Evolutionary conservation across 2,113 vertebrate genomes (phyloP).

Genomic region (Malurus alboscapulatus): DNA sequence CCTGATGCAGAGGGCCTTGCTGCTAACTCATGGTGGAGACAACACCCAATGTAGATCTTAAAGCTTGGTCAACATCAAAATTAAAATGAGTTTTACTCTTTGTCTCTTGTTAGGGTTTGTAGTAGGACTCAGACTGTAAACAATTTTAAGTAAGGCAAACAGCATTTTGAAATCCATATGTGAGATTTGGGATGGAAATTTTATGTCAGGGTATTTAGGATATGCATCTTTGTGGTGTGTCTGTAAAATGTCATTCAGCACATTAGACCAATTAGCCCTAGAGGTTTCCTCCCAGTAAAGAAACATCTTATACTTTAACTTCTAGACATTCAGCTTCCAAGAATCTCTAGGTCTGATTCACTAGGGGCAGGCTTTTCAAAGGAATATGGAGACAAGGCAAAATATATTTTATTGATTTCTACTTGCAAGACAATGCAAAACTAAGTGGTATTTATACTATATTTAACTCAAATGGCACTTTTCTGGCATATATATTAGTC

Average conservation of each 20-base stretch:
- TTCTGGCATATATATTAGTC: neutral
- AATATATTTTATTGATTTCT: neutral
- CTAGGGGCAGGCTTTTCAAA: neutral
- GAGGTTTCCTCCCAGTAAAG: neutral
- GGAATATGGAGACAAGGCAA: neutral
- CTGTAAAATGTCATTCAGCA: neutral
- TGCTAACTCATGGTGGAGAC: neutral
- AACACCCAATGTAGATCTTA: neutral
- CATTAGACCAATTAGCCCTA: neutral
- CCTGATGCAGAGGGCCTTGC: neutral
- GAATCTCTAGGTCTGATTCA: neutral
- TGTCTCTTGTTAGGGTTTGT: neutral
- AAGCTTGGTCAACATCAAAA: neutral
- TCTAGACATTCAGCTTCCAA: neutral
- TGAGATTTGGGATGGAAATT: neutral
- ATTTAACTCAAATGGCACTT: neutral
- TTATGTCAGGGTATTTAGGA: neutral
- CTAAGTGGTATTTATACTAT: neutral
- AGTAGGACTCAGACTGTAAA: neutral
- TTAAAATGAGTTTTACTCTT: neutral
- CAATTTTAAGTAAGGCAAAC: neutral
- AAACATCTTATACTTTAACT: neutral
- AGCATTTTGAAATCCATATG: neutral
- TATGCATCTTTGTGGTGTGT: neutral
- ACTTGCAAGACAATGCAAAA: neutral